phyloP scores from a whole-genome alignment of 2,113 vertebrate species.

The Orycteropus afer region DNA sequence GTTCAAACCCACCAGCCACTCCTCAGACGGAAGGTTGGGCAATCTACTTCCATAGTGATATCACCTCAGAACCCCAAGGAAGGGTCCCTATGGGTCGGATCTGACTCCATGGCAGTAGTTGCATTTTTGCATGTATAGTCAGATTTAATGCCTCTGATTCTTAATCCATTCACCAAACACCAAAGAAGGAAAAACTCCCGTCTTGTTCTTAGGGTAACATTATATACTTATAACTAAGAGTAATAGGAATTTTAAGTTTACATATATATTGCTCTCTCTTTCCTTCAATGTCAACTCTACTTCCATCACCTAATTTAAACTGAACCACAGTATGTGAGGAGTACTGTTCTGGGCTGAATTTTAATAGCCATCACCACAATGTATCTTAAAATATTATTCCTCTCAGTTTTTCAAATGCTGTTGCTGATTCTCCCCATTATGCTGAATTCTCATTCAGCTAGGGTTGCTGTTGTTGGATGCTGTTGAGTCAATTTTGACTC shows the following conservation, averaged over 20 bases:
- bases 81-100: too few species aligned
- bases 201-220: neutral
- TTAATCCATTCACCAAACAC: neutral
- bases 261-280: neutral
- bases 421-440: neutral
- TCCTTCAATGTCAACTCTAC: neutral
- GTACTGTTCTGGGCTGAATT: neutral
- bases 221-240: rapidly evolving
- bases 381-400: neutral
- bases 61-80: too few species aligned
- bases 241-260: neutral
- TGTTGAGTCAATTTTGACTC: neutral
- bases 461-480: neutral
- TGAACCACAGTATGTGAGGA: neutral
- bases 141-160: neutral
- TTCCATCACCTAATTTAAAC: neutral
- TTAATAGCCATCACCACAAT: neutral
- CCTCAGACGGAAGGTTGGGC: too few species aligned
- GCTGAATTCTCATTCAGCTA: neutral
- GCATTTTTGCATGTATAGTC: too few species aligned
- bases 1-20: too few species aligned
- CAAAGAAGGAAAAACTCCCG: neutral
- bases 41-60: too few species aligned
- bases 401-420: neutral
- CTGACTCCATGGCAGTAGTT: too few species aligned